These are phyloP conservation scores for Cheilosia vernalis DNA, from an alignment of 2,888 invertebrate genomes.

Conservation along the genomic window DNA sequence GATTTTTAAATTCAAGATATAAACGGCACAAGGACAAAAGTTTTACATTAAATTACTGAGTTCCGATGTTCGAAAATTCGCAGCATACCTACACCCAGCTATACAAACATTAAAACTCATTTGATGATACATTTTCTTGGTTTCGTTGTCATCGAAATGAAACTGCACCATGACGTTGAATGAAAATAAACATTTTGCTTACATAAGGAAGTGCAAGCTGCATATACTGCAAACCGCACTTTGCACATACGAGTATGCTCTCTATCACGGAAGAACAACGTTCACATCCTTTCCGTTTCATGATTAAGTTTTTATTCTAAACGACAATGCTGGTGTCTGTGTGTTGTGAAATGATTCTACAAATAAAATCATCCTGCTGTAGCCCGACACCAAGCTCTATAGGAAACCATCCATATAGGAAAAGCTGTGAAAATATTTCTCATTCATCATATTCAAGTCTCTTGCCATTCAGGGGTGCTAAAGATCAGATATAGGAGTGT, in stretches of 20 bases:
- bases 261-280: constrained; percentile 20
- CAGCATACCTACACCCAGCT: too few relatives aligned
- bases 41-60: too few relatives aligned
- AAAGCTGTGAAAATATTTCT: constrained; percentile 38
- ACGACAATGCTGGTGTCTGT: constrained; percentile 2
- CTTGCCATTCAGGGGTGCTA: constrained; percentile 15
- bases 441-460: constrained; percentile 68
- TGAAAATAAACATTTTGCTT: too few relatives aligned
- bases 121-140: too few relatives aligned
- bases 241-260: constrained; percentile 11
- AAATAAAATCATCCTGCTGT: constrained; percentile 46
- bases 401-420: constrained; percentile 17
- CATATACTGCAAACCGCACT: neutral
- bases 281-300: constrained; percentile 34
- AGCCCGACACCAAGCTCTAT: constrained; percentile 35
- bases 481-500: constrained; percentile 22
- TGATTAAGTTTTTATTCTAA: constrained; percentile 58
- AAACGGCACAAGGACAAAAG: too few relatives aligned
- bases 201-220: neutral
- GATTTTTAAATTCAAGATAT: too few relatives aligned
- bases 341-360: constrained; percentile 6
- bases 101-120: too few relatives aligned
- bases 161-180: too few relatives aligned
- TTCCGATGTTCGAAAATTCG: too few relatives aligned
- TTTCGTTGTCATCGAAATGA: too few relatives aligned